Evolutionary conservation across 2,888 invertebrate genomes (phyloP).

Genomic region (Aradus depressus): DNA sequence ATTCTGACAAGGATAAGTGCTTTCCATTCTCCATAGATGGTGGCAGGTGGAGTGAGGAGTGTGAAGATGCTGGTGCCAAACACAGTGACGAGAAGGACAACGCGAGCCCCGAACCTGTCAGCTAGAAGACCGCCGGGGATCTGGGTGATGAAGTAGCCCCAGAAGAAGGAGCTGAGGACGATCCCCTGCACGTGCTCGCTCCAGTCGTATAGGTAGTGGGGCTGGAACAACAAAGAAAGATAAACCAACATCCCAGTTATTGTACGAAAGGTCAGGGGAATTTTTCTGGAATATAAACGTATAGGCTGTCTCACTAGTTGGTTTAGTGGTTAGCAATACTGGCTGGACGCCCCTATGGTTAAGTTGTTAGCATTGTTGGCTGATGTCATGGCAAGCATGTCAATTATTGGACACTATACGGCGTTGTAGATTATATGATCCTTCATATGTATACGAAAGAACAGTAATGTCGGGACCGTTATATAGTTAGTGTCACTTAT

Average conservation of each 20-base stretch:
- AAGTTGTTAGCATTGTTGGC: slow-evolving; percentile 24
- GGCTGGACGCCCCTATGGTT: slow-evolving; percentile 45
- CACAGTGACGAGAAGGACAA: slow-evolving; percentile 2
- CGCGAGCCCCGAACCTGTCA: slow-evolving; percentile 36
- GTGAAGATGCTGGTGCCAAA: neutral
- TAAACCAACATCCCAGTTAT: too few relatives aligned
- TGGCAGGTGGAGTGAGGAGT: slow-evolving; percentile 1
- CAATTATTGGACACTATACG: too few relatives aligned
- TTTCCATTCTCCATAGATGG: neutral
- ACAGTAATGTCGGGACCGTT: too few relatives aligned
- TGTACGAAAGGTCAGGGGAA: too few relatives aligned
- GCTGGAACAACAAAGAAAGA: too few relatives aligned
- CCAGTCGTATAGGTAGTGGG: slow-evolving; percentile 35
- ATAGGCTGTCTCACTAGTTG: too few relatives aligned
- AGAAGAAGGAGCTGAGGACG: slow-evolving; percentile 40
- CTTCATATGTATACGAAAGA: too few relatives aligned
- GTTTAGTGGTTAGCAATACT: too few relatives aligned
- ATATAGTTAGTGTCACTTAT: too few relatives aligned
- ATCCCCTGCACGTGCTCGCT: slow-evolving; percentile 36
- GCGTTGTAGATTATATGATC: too few relatives aligned
- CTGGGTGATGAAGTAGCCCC: slow-evolving; percentile 41
- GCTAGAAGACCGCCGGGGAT: slow-evolving; percentile 39
- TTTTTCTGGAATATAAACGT: too few relatives aligned
- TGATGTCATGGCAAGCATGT: too few relatives aligned
- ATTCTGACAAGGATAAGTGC: slow-evolving; percentile 10